These are phyloP conservation scores for Stigmatopora nigra DNA, from an alignment of 2,113 vertebrate genomes.

Conservation along the genomic window DNA sequence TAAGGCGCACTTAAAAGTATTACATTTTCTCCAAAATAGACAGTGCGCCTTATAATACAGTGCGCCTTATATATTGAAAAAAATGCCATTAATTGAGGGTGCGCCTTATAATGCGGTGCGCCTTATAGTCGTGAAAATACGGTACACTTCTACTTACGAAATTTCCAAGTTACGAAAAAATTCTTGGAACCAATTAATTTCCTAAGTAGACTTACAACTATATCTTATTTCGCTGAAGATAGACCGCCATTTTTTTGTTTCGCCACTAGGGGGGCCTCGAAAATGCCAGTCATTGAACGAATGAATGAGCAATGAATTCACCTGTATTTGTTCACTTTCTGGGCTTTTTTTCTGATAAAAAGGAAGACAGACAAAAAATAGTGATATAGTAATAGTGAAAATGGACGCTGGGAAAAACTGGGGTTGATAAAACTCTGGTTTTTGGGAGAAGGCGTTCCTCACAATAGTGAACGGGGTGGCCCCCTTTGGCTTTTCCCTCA, in stretches of 20 bases:
- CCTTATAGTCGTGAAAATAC: too few relatives aligned
- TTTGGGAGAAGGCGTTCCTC: conserved; percentile 56
- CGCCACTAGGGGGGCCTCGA: conserved; percentile 52
- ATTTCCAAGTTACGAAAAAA: too few relatives aligned
- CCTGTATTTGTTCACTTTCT: conserved; percentile 66
- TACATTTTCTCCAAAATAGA: too few relatives aligned
- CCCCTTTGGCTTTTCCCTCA: conserved; percentile 55
- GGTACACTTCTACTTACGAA: too few relatives aligned
- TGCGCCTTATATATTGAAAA: too few relatives aligned
- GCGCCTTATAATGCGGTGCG: too few relatives aligned
- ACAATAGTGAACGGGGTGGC: conserved; percentile 56
- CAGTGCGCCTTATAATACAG: too few relatives aligned
- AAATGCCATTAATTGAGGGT: too few relatives aligned
- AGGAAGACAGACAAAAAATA: conserved; percentile 23
- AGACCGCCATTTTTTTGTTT: conserved; percentile 57
- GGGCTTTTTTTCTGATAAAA: conserved; percentile 44
- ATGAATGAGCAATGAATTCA: conserved; percentile 59
- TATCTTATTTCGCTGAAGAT: background rate
- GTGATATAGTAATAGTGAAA: too few relatives aligned
- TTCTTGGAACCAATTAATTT: too few relatives aligned
- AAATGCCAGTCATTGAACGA: conserved; percentile 12
- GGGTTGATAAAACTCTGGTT: conserved; percentile 60
- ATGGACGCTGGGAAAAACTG: conserved; percentile 43
- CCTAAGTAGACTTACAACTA: too few relatives aligned
- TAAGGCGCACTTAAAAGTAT: too few relatives aligned